Base-by-base conservation (phyloP, 2,113 vertebrate genomes). In the Ariopsis seemanni region DNA sequence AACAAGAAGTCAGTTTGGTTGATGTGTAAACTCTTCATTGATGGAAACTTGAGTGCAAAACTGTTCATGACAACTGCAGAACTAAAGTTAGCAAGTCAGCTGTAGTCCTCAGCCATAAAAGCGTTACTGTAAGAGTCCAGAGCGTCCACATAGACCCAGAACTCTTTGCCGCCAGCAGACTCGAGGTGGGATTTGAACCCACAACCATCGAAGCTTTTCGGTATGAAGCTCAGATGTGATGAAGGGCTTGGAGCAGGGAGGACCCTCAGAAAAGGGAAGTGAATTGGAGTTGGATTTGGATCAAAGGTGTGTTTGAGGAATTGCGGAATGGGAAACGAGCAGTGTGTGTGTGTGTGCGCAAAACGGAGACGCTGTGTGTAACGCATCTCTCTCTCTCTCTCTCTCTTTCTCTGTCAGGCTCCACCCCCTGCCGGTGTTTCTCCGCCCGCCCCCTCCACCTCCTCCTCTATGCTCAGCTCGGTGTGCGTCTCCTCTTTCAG, bases 401-500 rank as follows among this genome's bases (percentile, higher is more conserved):
- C 57, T 77, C 57, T 82, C 60, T 83, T 9, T 75, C 69, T 79
- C 81, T 84, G 87, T 78, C 67, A 90, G 89, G 86, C 91, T 91
- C 90, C 90, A 86, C 89, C 91, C 87, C 62, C 69, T 85, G 55
- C 67, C 87, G 82, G 82, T 80, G 57, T 89, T 89, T 80, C 88
- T 87, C 79, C 77, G 80, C 91, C 81, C 90, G 55, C 88, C 87
- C 84, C 89, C 90, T 88, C 91, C 88, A 83, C 84, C 89, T 87
- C 83, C 87, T 88, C 90, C 85, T 91, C 90, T 96, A 97, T 97
- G 96, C 96, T 97, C 95, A 97, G 95, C 96, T 97, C 96, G 84
- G 95, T 96, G 96, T 96, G 96, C 94, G 97, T 97, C 93, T 98
- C 96, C 95, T 96, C 96, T 94, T 97, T 96, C 94, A 96, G 96